Evolutionary conservation across 2,113 vertebrate species (phyloP).

Genomic region (Jacana jacana): DNA sequence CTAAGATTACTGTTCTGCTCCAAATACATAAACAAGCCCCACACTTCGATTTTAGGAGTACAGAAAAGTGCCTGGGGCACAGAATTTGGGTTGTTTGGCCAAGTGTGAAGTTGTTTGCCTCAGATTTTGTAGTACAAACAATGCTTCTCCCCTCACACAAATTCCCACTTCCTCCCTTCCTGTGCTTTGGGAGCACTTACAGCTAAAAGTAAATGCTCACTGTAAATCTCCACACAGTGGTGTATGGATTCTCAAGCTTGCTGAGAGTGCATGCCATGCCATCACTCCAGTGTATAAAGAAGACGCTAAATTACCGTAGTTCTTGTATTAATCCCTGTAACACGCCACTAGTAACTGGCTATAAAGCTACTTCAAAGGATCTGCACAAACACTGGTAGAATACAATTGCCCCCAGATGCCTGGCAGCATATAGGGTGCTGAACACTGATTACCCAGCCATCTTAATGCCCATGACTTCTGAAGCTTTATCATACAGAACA

Average conservation of each 20-base stretch:
- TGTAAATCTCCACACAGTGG: neutral
- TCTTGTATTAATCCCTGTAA: neutral
- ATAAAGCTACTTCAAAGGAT: neutral
- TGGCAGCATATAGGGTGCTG: neutral
- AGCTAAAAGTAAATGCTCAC: rapidly evolving
- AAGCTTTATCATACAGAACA: neutral
- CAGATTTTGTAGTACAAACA: neutral
- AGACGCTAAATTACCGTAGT: neutral
- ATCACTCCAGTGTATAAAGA: neutral
- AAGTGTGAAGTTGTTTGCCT: neutral
- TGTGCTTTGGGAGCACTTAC: neutral
- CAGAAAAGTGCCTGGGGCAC: rapidly evolving
- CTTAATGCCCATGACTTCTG: neutral
- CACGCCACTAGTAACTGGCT: neutral
- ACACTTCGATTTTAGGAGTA: neutral
- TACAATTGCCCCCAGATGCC: neutral
- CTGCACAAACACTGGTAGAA: neutral
- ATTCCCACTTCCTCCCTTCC: no score
- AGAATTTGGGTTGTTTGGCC: neutral
- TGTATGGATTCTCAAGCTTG: neutral
- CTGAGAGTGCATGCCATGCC: no score
- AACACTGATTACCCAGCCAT: neutral
- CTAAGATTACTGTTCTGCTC: neutral
- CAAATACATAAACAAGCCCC: neutral
- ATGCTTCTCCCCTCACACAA: neutral